Base-by-base conservation (phyloP, 2,888 invertebrate genomes). In the Rosalia funebris region DNA sequence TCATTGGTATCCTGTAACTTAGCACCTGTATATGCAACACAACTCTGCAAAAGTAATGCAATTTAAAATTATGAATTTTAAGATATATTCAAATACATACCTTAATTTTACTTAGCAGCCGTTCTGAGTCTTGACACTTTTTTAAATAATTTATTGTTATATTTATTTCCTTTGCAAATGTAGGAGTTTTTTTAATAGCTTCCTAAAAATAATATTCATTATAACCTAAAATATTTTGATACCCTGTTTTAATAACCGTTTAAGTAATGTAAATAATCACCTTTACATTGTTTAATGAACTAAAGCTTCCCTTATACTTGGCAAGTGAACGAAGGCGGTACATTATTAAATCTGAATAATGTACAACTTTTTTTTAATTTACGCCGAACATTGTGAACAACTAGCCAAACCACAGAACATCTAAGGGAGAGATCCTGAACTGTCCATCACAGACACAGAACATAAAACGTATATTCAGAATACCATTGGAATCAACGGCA, bases 311-410 rank as follows among this genome's bases (percentile, higher is more conserved):
- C 46, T 62, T 68, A 44, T 67, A 67, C 56, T 62, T 64, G 11
- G 60, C 52, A 15, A 63, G 52, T 15, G 70, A 66, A 60, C 56
- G 58, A 31, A 58, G 64, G 11, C 66, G 66, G 34, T 57, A 63
- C 66, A 66, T 66, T 14, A 5, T 34, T 16, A 16, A 34, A 10
- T 34, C 11, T 34, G 25, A 5, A 25, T 25, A 25, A 25, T 25
- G 25, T 25, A 25, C 25, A 9, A 34, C 10, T 34, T 34, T 34
- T 34, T 34, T 34, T n/a, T n/a, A 2, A 34, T 34, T 34, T 34
- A n/a, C 10, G 25, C n/a, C n/a, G 25, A 25, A 34, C 34, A n/a
- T n/a, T 10, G 11, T n/a, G 5, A 34, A 34, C 7, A 11, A 34
- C 7, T n/a, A 5, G 11, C 11, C 10, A 2, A n/a, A 34, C 11